Percentiles rank a stretch among this genome's conserved stretches.
phyloP scores from a whole-genome alignment of 2,113 vertebrate species.

The Miniopterus natalensis region DNA sequence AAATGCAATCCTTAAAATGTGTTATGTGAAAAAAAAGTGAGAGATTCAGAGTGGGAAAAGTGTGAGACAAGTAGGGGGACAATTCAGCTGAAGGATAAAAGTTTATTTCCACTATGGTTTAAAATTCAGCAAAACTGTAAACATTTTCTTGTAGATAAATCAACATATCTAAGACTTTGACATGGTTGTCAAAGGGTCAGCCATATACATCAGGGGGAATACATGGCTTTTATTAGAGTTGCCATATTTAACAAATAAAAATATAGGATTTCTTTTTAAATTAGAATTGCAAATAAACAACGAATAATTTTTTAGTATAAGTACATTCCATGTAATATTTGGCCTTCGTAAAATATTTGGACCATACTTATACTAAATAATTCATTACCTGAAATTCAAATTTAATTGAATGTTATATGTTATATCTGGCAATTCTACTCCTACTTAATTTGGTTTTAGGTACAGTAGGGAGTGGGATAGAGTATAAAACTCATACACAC shows the following conservation, averaged over 20 bases:
- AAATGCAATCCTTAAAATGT: conserved; percentile 63
- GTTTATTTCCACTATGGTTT: neutral
- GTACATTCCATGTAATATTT: neutral
- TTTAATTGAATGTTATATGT: conserved; percentile 17
- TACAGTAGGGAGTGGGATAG: neutral
- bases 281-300: conserved; percentile 48
- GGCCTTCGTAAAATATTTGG: conserved; percentile 39
- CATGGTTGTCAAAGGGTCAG: neutral
- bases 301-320: neutral
- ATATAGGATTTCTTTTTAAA: neutral
- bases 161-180: neutral
- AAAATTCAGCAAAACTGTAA: neutral
- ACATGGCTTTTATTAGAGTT: neutral
- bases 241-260: conserved; percentile 16
- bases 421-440: neutral
- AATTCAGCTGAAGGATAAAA: neutral
- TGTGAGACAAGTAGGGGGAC: neutral
- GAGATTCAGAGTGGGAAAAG: neutral
- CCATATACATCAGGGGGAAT: neutral
- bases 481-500: neutral
- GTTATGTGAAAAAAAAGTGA: conserved; percentile 41
- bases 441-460: neutral
- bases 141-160: neutral
- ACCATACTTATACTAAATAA: conserved; percentile 1
- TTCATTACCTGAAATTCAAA: neutral